phyloP scores from a whole-genome alignment of 92 coral and sea anemone genomes.

The Zoanthus solanderi region DNA sequence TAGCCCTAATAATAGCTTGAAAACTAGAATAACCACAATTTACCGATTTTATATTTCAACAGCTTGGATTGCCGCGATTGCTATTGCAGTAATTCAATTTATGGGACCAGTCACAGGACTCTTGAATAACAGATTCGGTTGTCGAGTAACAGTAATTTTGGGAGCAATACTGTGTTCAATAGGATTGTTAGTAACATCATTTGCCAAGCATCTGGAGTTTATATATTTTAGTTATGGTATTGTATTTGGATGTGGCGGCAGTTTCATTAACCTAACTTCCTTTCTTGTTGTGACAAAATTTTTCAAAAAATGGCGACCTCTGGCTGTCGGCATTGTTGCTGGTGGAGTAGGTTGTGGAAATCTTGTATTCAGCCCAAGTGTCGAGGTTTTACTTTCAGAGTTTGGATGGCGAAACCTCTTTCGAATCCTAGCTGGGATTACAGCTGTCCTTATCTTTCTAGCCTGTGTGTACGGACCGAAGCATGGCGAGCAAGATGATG shows the following conservation, averaged over 20 bases:
- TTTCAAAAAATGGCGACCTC: conserved; percentile 40
- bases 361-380: conserved; percentile 18
- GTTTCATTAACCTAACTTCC: conserved; percentile 8
- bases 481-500: neutral
- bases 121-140: conserved; percentile 51
- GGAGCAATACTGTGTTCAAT: conserved; percentile 40
- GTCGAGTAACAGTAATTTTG: conserved; percentile 22
- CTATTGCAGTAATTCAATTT: neutral
- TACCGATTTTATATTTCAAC: conserved; percentile 1
- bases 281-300: conserved; percentile 23
- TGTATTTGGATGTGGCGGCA: conserved; percentile 30
- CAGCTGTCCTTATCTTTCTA: neutral
- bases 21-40: neutral
- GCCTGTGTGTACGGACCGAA: conserved; percentile 17
- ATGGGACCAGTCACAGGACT: conserved; percentile 49
- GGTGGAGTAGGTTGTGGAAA: conserved; percentile 22
- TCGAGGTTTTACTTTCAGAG: neutral
- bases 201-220: conserved; percentile 41
- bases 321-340: conserved; percentile 21
- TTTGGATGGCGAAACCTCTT: conserved; percentile 20
- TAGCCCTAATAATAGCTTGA: neutral
- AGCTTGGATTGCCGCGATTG: conserved; percentile 53
- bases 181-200: conserved; percentile 55
- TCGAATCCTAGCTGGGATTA: conserved; percentile 11
- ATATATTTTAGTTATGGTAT: conserved; percentile 43